A percentile compares a stretch with the other conserved stretches of the same genome.
These are phyloP conservation scores for Catonia carolina DNA, from an alignment of 2,888 invertebrate species.

Conservation along the genomic window DNA sequence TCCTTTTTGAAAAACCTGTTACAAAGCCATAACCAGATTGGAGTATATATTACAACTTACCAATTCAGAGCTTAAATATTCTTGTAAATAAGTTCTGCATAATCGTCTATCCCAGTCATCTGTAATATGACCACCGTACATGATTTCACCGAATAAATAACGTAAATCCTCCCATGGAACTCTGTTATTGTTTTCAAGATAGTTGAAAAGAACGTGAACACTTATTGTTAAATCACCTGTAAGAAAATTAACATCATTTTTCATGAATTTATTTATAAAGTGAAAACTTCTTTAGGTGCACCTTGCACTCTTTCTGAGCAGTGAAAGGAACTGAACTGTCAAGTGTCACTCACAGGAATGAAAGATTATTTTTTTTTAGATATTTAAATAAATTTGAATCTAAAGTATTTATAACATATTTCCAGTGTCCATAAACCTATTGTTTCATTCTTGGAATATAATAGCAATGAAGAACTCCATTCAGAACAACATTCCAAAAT, in stretches of 20 bases:
- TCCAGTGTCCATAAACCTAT: too few relatives aligned
- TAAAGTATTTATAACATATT: too few relatives aligned
- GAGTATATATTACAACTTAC: slow-evolving; percentile 29
- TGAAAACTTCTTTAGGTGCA: too few relatives aligned
- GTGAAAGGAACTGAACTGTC: too few relatives aligned
- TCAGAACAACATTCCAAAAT: not conserved
- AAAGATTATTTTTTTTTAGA: too few relatives aligned
- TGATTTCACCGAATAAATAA: slow-evolving; percentile 92
- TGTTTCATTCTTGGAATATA: too few relatives aligned
- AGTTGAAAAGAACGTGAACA: slow-evolving; percentile 83
- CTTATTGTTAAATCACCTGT: slow-evolving; percentile 87
- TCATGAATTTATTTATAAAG: not conserved
- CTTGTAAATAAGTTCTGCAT: slow-evolving; percentile 77
- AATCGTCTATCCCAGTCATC: slow-evolving; percentile 92
- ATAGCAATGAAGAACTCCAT: not conserved
- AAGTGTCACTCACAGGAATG: too few relatives aligned
- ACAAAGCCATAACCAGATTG: too few relatives aligned
- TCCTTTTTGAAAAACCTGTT: too few relatives aligned
- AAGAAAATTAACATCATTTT: too few relatives aligned
- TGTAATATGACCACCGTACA: slow-evolving; percentile 96
- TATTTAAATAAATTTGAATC: too few relatives aligned
- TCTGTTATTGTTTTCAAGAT: slow-evolving; percentile 77
- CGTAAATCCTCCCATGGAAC: slow-evolving; percentile 93
- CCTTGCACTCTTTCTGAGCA: too few relatives aligned
- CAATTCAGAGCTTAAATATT: slow-evolving; percentile 81